phyloP scores from a whole-genome alignment of 2,113 vertebrate genomes.

The Vidua macroura region DNA sequence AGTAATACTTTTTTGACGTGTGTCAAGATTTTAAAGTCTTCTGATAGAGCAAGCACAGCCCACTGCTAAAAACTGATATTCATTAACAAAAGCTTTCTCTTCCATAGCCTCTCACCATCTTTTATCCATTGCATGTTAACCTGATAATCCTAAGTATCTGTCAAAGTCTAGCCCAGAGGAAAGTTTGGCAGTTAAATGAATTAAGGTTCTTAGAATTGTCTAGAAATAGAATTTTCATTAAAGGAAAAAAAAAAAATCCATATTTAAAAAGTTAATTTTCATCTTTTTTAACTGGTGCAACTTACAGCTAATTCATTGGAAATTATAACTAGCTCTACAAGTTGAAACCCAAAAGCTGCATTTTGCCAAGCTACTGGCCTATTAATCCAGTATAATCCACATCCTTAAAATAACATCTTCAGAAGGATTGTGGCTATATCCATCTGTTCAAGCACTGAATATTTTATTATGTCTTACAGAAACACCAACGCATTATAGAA shows the following conservation, averaged over 20 bases:
- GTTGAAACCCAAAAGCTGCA: not conserved
- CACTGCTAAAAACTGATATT: not conserved
- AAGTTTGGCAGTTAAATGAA: slow-evolving; percentile 28
- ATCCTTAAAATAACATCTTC: slow-evolving; percentile 33
- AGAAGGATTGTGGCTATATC: slow-evolving; percentile 35
- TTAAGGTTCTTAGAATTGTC: slow-evolving; percentile 11
- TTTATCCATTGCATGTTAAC: not conserved
- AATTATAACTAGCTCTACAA: slow-evolving; percentile 13
- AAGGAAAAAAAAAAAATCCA: not conserved
- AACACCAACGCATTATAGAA: not conserved
- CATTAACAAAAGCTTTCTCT: not conserved
- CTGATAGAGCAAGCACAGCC: not conserved
- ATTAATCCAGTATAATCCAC: slow-evolving; percentile 49
- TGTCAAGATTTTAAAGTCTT: not conserved
- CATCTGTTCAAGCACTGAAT: slow-evolving; percentile 28
- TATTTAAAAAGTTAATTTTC: slow-evolving; percentile 31
- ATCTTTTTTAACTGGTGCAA: not conserved
- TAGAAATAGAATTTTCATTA: slow-evolving; percentile 45
- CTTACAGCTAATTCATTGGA: not conserved
- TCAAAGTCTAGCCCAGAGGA: slow-evolving; percentile 17
- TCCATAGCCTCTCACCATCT: not conserved
- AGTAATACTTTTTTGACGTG: not conserved
- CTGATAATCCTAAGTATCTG: slow-evolving; percentile 38
- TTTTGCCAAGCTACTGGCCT: slow-evolving; percentile 15
- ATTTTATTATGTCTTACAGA: slow-evolving; percentile 41